Conservation (phyloP, 2,888 invertebrate species). For the Phalera bucephala region DNA sequence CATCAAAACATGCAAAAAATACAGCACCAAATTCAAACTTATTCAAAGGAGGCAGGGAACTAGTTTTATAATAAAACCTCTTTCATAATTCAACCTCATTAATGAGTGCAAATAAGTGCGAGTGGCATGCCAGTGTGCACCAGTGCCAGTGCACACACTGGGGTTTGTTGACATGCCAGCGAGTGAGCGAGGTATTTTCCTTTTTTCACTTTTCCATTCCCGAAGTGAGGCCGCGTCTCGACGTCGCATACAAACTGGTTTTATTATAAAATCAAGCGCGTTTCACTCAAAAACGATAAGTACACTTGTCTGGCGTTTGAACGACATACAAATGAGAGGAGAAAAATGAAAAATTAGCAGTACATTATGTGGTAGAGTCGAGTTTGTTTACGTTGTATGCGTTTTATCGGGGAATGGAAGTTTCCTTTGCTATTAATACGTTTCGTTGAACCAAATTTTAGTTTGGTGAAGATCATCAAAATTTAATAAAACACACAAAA, state of each 20-base stretch:
- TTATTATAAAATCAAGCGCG: slow-evolving; percentile 65
- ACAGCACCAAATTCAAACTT: too few species aligned
- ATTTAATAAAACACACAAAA: too few species aligned
- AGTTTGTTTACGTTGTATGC: slow-evolving; percentile 31
- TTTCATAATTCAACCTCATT: slow-evolving; percentile 43
- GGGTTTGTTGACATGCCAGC: slow-evolving; percentile 50
- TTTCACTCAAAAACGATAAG: slow-evolving; percentile 49
- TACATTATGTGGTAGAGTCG: slow-evolving; percentile 32
- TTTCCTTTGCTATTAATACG: too few species aligned
- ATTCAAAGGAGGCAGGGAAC: background rate
- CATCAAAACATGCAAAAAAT: too few species aligned
- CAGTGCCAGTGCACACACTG: slow-evolving; percentile 2
- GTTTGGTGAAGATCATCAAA: too few species aligned
- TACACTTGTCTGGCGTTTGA: slow-evolving; percentile 44
- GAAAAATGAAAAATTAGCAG: slow-evolving; percentile 49
- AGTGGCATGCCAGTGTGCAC: slow-evolving; percentile 4
- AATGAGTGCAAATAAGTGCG: slow-evolving; percentile 47
- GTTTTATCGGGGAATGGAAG: too few species aligned
- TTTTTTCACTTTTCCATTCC: slow-evolving; percentile 43
- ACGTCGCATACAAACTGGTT: slow-evolving; percentile 55
- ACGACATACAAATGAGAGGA: slow-evolving; percentile 47
- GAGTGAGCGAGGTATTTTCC: slow-evolving; percentile 22
- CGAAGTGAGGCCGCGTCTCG: slow-evolving; percentile 37
- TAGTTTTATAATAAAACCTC: slow-evolving; percentile 29
- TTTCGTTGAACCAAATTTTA: too few species aligned